Base-by-base conservation (phyloP, 2,113 vertebrate species). In the Agapornis roseicollis region DNA sequence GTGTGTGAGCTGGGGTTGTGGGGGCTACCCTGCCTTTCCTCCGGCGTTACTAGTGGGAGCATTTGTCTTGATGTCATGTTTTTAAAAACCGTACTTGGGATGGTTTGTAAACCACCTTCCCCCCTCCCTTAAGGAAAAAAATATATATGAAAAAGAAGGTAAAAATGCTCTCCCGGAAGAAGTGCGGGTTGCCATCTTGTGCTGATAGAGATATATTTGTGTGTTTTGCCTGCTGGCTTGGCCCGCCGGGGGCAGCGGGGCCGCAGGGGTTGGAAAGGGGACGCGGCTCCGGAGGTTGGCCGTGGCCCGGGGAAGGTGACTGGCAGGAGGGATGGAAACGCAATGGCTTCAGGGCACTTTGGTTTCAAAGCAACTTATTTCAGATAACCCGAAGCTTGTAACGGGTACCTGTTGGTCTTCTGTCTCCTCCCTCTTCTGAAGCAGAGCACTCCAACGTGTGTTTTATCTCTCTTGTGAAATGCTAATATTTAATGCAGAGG, bases 121-220 rank as follows among this genome's bases (percentile, higher is more conserved):
- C 55, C 70, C 53, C 31, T 13, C 31, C 47, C 37, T 76, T 33
- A 70, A 65, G 58, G n/a, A 11, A 13, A 61, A 6, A 52, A 35
- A 24, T n/a, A 13, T 22, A 27, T 24, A 74, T 10, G 53, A 28
- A 39, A 25, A 42, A 71, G 64, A 78, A 37, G 80, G 85, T 28
- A 72, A 81, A 39, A 68, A 58, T 55, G 63, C 71, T 87, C 24
- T 91, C 80, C 31, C 49, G 89, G 63, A 96, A 92, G 89, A 95
- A 70, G 27, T 13, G 73, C 68, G 91, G 97, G 97, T 97, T 98
- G 97, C 97, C 97, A 97, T 98, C 95, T 97, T 98, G 97, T 94
- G 93, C 93, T 89, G 96, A 70, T 90, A 83, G 90, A 95, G 87
- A 66, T 49, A 13, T 65, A 50, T 96, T 65, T 92, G 96, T 74